Conservation (phyloP, 1,140 invertebrate genomes). For the Aricia agestis region DNA sequence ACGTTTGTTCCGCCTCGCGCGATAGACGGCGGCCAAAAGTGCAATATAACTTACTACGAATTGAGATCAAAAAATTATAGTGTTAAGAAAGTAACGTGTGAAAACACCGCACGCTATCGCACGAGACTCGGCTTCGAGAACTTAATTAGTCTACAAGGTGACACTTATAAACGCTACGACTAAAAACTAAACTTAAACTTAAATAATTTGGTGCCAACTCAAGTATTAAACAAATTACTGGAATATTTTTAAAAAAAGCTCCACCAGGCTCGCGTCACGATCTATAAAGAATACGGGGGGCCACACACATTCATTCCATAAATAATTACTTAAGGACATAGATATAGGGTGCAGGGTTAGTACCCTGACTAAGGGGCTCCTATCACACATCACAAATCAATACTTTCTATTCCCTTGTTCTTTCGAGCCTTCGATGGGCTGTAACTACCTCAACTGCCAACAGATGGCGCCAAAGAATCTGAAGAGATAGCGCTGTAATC, state of each 20-base stretch:
- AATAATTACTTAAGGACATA: constrained; percentile 56
- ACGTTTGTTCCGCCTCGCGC: constrained; percentile 63
- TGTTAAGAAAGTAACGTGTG: constrained; percentile 26
- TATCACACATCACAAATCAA: constrained; percentile 60
- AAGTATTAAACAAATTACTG: constrained; percentile 52
- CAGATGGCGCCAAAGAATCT: background rate
- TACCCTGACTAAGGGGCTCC: constrained; percentile 44
- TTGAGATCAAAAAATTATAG: constrained; percentile 47
- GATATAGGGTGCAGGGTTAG: constrained; percentile 48
- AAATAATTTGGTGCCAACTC: constrained; percentile 72
- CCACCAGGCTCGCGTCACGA: constrained; percentile 71
- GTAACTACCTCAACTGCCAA: background rate
- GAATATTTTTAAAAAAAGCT: constrained; percentile 54
- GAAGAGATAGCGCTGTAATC: background rate
- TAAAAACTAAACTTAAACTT: constrained; percentile 65
- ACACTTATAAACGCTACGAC: constrained; percentile 71
- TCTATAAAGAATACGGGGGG: constrained; percentile 44
- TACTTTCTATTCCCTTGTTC: constrained; percentile 6
- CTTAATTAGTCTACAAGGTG: constrained; percentile 69
- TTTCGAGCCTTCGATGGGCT: background rate
- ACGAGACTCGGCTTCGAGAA: constrained; percentile 58
- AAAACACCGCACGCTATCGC: constrained; percentile 41
- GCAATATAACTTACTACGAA: constrained; percentile 36
- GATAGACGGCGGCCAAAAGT: constrained; percentile 37
- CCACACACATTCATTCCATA: constrained; percentile 68